phyloP scores from a whole-genome alignment of 2,888 invertebrate genomes.

The Mimas tiliae region DNA sequence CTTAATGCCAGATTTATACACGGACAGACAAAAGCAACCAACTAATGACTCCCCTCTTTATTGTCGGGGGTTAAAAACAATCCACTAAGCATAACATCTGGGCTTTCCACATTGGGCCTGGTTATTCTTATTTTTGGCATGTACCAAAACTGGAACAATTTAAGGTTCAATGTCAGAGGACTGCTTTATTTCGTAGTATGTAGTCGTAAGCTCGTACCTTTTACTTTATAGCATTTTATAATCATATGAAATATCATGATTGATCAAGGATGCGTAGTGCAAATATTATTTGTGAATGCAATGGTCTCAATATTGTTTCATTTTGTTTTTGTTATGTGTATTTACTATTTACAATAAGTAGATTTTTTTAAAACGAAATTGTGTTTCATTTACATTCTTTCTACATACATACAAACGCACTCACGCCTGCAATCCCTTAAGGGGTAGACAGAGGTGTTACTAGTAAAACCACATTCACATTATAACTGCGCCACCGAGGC shows the following conservation, averaged over 20 bases:
- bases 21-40: too few relatives aligned
- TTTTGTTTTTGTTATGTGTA: slow-evolving; percentile 51
- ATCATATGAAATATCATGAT: neutral
- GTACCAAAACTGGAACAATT: neutral
- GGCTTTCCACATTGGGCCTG: slow-evolving; percentile 8
- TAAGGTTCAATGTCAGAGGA: slow-evolving; percentile 18
- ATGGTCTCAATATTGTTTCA: slow-evolving; percentile 33
- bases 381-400: slow-evolving; percentile 41
- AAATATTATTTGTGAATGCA: neutral
- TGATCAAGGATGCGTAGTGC: neutral
- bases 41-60: too few relatives aligned
- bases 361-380: slow-evolving; percentile 50
- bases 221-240: slow-evolving; percentile 29
- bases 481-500: too few relatives aligned
- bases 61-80: neutral
- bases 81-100: neutral
- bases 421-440: too few relatives aligned
- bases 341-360: slow-evolving; percentile 45
- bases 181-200: slow-evolving; percentile 28
- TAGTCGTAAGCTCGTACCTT: slow-evolving; percentile 28
- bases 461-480: too few relatives aligned
- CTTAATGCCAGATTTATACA: too few relatives aligned
- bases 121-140: neutral
- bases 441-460: too few relatives aligned
- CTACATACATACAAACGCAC: too few relatives aligned